Evolutionary conservation across 2,113 vertebrate genomes (phyloP).

Genomic region (Clarias gariepinus): DNA sequence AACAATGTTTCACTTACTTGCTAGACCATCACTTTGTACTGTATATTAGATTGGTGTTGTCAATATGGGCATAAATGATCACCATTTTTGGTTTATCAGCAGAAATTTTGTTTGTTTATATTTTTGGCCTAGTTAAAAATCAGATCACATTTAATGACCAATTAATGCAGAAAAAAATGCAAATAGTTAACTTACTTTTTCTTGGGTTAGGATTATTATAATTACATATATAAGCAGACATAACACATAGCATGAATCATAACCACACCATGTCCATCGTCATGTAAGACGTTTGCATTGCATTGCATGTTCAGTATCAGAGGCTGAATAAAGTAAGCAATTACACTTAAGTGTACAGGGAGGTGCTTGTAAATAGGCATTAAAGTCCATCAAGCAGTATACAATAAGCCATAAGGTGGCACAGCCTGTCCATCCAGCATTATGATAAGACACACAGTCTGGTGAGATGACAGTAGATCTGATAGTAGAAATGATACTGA

Average conservation of each 20-base stretch:
- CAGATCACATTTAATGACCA: too few species aligned
- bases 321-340: constrained; percentile 60
- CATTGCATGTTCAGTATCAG: constrained; percentile 66
- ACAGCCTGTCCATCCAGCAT: constrained; percentile 67
- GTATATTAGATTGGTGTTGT: too few species aligned
- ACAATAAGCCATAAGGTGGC: constrained; percentile 65
- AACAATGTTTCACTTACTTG: too few species aligned
- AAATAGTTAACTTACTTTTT: too few species aligned
- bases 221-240: constrained; percentile 72
- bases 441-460: constrained; percentile 63
- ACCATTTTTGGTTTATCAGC: too few species aligned
- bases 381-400: constrained; percentile 61
- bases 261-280: constrained; percentile 66
- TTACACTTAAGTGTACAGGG: constrained; percentile 57
- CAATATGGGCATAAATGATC: too few species aligned
- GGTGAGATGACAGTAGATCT: constrained; percentile 3
- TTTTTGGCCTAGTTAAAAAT: too few species aligned
- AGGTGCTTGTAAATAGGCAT: constrained; percentile 64
- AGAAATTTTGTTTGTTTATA: too few species aligned
- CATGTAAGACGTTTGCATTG: constrained; percentile 72
- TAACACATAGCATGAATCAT: constrained; percentile 75
- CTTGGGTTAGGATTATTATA: constrained; percentile 59
- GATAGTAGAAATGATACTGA: constrained; percentile 15
- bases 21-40: too few species aligned
- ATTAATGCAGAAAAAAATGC: too few species aligned